Evolutionary conservation across 1,140 invertebrate genomes (phyloP), one percentile per base, ranked within the genome.

Genomic region (Matsumurasca onukii): DNA sequence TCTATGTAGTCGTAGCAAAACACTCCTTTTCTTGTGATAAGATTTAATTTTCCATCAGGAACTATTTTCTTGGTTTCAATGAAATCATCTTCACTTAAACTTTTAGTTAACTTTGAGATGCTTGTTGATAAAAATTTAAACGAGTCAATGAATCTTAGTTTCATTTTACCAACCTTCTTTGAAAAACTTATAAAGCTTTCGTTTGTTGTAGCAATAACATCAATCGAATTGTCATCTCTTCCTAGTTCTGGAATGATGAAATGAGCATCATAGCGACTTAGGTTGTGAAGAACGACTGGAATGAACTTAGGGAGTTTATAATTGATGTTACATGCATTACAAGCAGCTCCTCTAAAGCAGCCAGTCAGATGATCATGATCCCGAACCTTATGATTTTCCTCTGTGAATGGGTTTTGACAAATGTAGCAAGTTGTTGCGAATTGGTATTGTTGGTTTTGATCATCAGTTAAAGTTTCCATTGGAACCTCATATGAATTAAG

Each of bases 311-410:
- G 49, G 25, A 27, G 5, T 55, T 67, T 59, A n/a, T 66, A 49
- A n/a, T 64, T 71, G 22, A 69, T 45, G 31, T 73, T 73, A 55
- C 72, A 72, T 2, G 22, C 65, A 30, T 70, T 64, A 48, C 70
- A 71, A 22, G 62, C 20, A 2, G 65, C 20, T 2, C 34, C 31
- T 39, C 52, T 57, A 64, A 31, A 72, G 34, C 55, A 30, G 5
- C 71, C 71, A 2, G 69, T 72, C 31, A 72, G 51, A 57, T 72
- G 73, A 64, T 70, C 51, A 45, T 73, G 69, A 68, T 72, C 59
- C n/a, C 29, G 20, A 20, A 69, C 29, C 27, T 69, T 71, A 9
- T 51, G 71, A 39, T 71, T 69, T 51, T 61, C 20, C 12, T 15
- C 30, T 9, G 57, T 61, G 30, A 61, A 61, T 2, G 9, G 5